A percentile compares a stretch with the other conserved stretches of the same genome.
Conservation (phyloP, 2,113 vertebrate species). For the Nothoprocta pentlandii region DNA sequence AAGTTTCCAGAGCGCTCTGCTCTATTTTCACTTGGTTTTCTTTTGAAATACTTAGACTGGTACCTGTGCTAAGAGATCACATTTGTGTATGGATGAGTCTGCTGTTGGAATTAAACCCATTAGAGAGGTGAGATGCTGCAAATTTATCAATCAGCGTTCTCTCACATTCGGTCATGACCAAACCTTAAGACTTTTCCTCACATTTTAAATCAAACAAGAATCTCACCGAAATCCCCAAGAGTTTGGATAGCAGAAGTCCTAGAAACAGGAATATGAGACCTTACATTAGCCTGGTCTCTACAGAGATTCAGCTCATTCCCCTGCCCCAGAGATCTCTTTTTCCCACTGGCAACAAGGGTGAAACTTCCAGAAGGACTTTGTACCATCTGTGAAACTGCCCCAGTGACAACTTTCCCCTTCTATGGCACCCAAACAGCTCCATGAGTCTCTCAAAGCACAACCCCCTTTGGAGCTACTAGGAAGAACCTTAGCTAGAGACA, state of each 20-base stretch:
- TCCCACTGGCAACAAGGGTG: neutral
- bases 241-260: fast-evolving
- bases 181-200: neutral
- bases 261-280: too few species aligned
- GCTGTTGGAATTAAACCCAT: neutral
- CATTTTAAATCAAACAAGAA: neutral
- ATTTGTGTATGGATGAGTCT: fast-evolving
- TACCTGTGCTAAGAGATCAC: fast-evolving
- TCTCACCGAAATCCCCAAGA: neutral
- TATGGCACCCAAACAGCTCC: fast-evolving
- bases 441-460: neutral
- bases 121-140: neutral
- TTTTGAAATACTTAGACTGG: neutral
- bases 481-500: neutral
- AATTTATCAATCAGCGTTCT: neutral
- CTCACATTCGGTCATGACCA: fast-evolving
- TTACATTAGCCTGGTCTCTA: fast-evolving
- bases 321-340: neutral
- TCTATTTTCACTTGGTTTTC: fast-evolving
- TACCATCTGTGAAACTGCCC: neutral
- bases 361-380: neutral
- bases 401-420: neutral
- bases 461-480: neutral
- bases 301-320: neutral
- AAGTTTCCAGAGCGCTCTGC: fast-evolving